These are phyloP conservation scores for Embidobia sp. DNA, from an alignment of 2,888 invertebrate genomes.

Conservation along the genomic window DNA sequence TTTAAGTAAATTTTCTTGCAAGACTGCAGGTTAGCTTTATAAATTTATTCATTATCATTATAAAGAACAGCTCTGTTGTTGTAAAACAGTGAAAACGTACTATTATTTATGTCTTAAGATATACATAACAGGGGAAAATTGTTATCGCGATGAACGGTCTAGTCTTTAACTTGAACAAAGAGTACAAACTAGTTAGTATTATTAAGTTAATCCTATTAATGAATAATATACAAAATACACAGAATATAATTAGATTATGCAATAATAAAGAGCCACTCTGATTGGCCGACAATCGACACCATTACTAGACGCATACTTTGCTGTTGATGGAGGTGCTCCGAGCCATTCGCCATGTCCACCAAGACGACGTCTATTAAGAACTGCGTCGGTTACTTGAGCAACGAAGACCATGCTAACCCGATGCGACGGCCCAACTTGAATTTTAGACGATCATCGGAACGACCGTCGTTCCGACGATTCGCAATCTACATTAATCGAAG, in stretches of 20 bases:
- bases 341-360: constrained; percentile 73
- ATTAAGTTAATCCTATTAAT: constrained; percentile 26
- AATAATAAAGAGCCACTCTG: constrained; percentile 74
- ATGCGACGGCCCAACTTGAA: constrained; percentile 51
- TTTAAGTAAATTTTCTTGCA: no score
- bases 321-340: constrained; percentile 72
- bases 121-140: no score
- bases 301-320: constrained; percentile 78
- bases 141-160: constrained; percentile 9
- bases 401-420: constrained; percentile 53
- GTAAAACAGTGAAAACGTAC: no score
- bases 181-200: constrained; percentile 13
- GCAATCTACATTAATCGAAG: constrained; percentile 14
- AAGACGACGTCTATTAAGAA: constrained; percentile 66
- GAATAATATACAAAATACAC: constrained; percentile 62
- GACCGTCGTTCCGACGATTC: constrained; percentile 32
- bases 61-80: no score
- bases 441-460: constrained; percentile 44
- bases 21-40: no score
- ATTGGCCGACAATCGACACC: constrained; percentile 76
- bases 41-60: no score
- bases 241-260: constrained; percentile 70
- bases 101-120: no score
- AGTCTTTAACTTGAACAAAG: constrained; percentile 11
- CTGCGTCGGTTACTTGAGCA: constrained; percentile 47